phyloP scores from a whole-genome alignment of 2,113 vertebrate genomes.

The Pangasianodon hypophthalmus region DNA sequence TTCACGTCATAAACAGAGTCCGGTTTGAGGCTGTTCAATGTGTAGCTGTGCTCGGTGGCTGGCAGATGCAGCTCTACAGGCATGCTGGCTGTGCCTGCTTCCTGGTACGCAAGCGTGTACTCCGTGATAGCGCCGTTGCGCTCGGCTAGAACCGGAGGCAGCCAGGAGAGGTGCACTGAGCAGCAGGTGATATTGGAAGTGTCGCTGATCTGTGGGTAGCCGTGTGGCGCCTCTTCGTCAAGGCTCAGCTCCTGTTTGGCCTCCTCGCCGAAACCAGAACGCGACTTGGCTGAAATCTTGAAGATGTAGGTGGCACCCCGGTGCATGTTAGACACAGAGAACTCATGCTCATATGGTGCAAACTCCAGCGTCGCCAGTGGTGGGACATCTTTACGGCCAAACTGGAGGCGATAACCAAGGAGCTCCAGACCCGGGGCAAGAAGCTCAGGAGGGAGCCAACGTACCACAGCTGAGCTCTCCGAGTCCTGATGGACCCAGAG shows the following conservation, averaged over 20 bases:
- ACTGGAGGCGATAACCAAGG: slow-evolving; percentile 91
- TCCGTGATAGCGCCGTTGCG: slow-evolving; percentile 88
- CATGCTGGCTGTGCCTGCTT: slow-evolving; percentile 73
- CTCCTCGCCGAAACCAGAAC: slow-evolving; percentile 90
- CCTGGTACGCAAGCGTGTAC: slow-evolving; percentile 94
- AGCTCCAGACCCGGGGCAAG: slow-evolving; percentile 80
- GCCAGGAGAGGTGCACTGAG: slow-evolving; percentile 90
- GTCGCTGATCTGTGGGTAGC: slow-evolving; percentile 89
- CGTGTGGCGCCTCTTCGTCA: slow-evolving; percentile 86
- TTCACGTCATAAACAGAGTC: slow-evolving; percentile 93
- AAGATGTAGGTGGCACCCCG: slow-evolving; percentile 91
- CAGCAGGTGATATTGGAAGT: slow-evolving; percentile 83
- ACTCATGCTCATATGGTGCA: slow-evolving; percentile 78
- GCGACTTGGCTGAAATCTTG: slow-evolving; percentile 89
- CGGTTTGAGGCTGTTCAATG: slow-evolving; percentile 90
- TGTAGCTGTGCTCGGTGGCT: slow-evolving; percentile 83
- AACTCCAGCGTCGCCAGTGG: slow-evolving; percentile 90
- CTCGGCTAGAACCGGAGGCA: slow-evolving; percentile 90
- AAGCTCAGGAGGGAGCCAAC: slow-evolving; percentile 85
- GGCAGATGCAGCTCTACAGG: slow-evolving; percentile 82
- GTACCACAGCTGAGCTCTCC: slow-evolving; percentile 83
- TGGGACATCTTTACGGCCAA: slow-evolving; percentile 83
- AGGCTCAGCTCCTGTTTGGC: slow-evolving; percentile 79
- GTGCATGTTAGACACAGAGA: slow-evolving; percentile 81
- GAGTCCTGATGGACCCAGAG: slow-evolving; percentile 87